Percentiles rank a stretch among this genome's conserved stretches.
These are phyloP conservation scores for Zonotrichia leucophrys DNA, from an alignment of 2,113 vertebrate genomes.

Conservation along the genomic window DNA sequence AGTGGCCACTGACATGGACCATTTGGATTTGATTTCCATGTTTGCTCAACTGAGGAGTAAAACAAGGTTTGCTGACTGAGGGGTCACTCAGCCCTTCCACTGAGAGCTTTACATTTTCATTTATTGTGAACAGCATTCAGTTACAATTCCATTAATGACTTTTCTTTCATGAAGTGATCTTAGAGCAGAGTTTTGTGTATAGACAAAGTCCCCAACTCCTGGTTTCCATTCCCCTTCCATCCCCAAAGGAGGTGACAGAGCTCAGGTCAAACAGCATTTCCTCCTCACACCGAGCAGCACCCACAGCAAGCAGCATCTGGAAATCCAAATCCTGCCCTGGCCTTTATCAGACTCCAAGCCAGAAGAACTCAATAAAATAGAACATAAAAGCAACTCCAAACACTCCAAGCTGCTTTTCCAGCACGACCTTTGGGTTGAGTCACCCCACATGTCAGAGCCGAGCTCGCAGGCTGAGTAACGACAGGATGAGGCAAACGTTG, in stretches of 20 bases:
- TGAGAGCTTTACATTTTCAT: not conserved
- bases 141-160: not conserved
- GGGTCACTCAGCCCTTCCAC: not conserved
- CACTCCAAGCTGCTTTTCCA: not conserved
- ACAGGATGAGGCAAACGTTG: not conserved
- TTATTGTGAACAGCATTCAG: not conserved
- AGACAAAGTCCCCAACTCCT: not conserved
- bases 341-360: not conserved
- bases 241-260: not conserved
- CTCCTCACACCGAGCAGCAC: not conserved
- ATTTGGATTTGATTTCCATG: not conserved
- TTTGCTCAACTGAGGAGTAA: not conserved
- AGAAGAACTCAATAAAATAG: not conserved
- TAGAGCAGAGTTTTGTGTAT: not conserved
- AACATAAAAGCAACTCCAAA: not conserved
- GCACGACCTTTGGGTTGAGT: conserved; percentile 5
- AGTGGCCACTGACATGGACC: not conserved
- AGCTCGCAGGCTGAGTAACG: not conserved
- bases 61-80: not conserved
- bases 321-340: not conserved
- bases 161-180: not conserved
- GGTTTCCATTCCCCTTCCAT: not conserved
- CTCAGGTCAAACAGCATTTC: not conserved
- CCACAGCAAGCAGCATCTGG: not conserved
- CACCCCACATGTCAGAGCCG: not conserved